Evolutionary conservation across 1,140 invertebrate genomes (phyloP).

Genomic region (Papilio xuthus): DNA sequence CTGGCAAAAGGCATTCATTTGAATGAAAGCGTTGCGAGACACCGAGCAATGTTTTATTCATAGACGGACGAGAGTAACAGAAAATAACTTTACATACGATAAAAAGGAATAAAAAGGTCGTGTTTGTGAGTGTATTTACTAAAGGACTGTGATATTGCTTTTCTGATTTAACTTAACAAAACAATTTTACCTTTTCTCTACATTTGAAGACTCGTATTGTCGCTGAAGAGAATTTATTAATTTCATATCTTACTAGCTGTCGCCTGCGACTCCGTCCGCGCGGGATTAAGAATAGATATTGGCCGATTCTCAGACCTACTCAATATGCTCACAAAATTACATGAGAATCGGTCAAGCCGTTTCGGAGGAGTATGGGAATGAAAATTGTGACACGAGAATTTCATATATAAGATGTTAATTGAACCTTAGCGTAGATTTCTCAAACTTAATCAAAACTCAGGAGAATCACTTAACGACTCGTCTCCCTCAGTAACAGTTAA

Average conservation of each 20-base stretch:
- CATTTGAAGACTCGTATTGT: no score
- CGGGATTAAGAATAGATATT: no score
- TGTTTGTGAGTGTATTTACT: not conserved
- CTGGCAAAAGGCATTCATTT: not conserved
- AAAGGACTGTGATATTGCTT: slow-evolving; percentile 1
- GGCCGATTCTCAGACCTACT: no score
- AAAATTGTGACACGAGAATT: no score
- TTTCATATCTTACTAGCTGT: not conserved
- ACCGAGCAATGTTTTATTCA: slow-evolving; percentile 3
- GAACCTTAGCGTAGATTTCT: not conserved
- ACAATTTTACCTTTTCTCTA: no score
- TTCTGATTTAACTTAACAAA: not conserved
- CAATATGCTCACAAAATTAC: no score
- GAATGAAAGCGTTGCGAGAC: not conserved
- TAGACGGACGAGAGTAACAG: not conserved
- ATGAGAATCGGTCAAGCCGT: no score
- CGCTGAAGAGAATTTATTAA: not conserved
- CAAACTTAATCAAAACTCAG: no score
- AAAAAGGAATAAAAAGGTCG: not conserved
- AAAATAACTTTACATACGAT: not conserved
- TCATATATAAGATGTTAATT: no score
- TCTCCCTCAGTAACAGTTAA: not conserved
- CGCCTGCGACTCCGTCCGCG: no score
- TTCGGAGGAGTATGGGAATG: no score
- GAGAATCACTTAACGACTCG: no score